Percentiles rank a stretch among this genome's conserved stretches.
phyloP scores from a whole-genome alignment of 2,888 invertebrate genomes.

The Chalcis sispes region DNA sequence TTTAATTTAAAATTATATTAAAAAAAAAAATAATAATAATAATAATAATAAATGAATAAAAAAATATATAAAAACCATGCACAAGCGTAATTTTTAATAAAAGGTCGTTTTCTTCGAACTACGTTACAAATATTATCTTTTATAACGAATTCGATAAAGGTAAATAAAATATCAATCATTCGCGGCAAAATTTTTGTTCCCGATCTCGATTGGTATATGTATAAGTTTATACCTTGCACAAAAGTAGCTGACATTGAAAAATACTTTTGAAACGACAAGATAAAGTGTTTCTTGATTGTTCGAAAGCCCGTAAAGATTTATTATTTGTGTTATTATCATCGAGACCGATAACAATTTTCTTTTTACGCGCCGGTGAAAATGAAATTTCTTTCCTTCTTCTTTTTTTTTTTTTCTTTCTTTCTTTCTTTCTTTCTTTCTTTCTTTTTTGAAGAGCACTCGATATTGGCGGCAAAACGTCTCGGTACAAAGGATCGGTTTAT shows the following conservation, averaged over 20 bases:
- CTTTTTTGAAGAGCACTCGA: background rate
- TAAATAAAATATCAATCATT: background rate
- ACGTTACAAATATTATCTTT: background rate
- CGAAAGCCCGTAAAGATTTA: slow-evolving; percentile 49
- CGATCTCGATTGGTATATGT: too few species aligned
- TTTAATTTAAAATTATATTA: too few species aligned
- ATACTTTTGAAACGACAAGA: slow-evolving; percentile 30
- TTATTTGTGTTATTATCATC: slow-evolving; percentile 54
- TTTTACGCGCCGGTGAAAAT: slow-evolving; percentile 34
- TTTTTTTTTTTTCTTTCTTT: background rate
- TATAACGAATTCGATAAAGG: background rate
- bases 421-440: too few species aligned
- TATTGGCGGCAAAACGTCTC: slow-evolving; percentile 19
- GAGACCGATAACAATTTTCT: slow-evolving; percentile 33
- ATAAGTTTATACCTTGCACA: background rate
- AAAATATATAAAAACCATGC: too few species aligned
- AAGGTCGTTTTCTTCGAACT: too few species aligned
- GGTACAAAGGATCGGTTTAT: slow-evolving; percentile 36
- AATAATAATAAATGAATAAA: too few species aligned
- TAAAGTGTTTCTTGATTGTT: slow-evolving; percentile 31
- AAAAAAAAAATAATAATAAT: too few species aligned
- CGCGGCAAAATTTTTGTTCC: too few species aligned
- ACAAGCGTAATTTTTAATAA: too few species aligned
- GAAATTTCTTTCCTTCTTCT: slow-evolving; percentile 28
- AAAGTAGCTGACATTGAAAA: slow-evolving; percentile 39